Evolutionary conservation across 2,888 invertebrate genomes (phyloP).

Genomic region (Drosophila paramelanica): DNA sequence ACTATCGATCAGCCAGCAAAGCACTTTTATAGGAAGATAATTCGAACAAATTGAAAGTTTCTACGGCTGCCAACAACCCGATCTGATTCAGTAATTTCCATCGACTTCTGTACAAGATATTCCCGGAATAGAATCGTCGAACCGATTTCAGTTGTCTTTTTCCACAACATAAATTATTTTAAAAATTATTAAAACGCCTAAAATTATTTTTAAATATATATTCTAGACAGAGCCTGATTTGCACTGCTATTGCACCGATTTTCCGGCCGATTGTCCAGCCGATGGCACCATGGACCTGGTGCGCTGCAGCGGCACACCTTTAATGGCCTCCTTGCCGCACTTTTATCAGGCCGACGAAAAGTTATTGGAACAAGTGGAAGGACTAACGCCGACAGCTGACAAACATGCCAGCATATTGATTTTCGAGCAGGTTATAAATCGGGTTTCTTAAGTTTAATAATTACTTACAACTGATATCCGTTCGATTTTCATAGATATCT

Average conservation of each 20-base stretch:
- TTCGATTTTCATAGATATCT: slow-evolving; percentile 53
- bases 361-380: slow-evolving; percentile 84
- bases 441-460: no score
- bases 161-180: no score
- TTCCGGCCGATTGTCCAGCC: slow-evolving; percentile 88
- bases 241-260: slow-evolving; percentile 85
- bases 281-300: slow-evolving; percentile 90
- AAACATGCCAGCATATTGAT: slow-evolving; percentile 90
- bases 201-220: not conserved
- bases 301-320: slow-evolving; percentile 88
- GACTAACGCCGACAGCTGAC: slow-evolving; percentile 88
- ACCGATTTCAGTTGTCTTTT: no score
- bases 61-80: no score
- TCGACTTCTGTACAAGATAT: no score
- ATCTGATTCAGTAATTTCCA: no score
- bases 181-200: no score
- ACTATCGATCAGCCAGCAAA: slow-evolving; percentile 26
- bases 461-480: not conserved
- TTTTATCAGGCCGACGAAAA: slow-evolving; percentile 88
- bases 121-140: no score
- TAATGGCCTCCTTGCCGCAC: slow-evolving; percentile 92
- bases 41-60: no score
- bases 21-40: no score
- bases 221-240: slow-evolving; percentile 66
- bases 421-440: slow-evolving; percentile 89